phyloP scores from a whole-genome alignment of 2,113 vertebrate genomes.

The Lepus americanus region DNA sequence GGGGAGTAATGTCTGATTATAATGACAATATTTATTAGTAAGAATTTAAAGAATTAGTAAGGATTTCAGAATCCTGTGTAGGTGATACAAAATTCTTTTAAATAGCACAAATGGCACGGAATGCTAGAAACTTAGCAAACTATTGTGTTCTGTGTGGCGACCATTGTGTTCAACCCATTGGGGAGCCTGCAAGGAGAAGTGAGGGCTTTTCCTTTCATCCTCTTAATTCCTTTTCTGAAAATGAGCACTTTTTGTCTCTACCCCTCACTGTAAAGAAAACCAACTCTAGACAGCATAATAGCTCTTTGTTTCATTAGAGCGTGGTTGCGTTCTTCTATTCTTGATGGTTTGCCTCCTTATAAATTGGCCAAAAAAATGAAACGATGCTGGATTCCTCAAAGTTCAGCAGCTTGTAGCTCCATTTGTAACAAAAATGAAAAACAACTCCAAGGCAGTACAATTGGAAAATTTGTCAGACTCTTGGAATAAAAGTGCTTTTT shows the following conservation, averaged over 20 bases:
- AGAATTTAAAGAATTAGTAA: slow-evolving; percentile 41
- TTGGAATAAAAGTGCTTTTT: slow-evolving; percentile 73
- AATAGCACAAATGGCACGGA: slow-evolving; percentile 24
- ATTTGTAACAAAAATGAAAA: slow-evolving; percentile 59
- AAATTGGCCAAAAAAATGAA: slow-evolving; percentile 34
- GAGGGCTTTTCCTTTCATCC: slow-evolving; percentile 52
- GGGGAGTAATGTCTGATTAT: not conserved
- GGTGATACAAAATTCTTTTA: slow-evolving; percentile 32
- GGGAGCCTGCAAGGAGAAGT: not conserved
- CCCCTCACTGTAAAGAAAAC: slow-evolving; percentile 64
- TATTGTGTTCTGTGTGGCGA: not conserved
- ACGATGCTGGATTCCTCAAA: slow-evolving; percentile 47
- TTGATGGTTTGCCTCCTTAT: slow-evolving; percentile 44
- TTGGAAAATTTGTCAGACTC: slow-evolving; percentile 67
- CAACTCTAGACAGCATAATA: slow-evolving; percentile 63
- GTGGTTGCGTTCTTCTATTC: slow-evolving; percentile 45
- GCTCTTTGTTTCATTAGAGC: slow-evolving; percentile 70
- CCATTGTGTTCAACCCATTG: not conserved
- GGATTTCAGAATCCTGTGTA: slow-evolving; percentile 51
- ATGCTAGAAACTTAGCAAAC: slow-evolving; percentile 20
- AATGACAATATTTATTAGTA: not conserved
- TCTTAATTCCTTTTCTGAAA: slow-evolving; percentile 71
- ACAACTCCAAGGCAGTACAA: slow-evolving; percentile 46
- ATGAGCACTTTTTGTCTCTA: slow-evolving; percentile 60
- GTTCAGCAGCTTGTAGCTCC: slow-evolving; percentile 51